Conservation (phyloP, 2,797 vertebrate genomes). For the Ceryle rudis region DNA sequence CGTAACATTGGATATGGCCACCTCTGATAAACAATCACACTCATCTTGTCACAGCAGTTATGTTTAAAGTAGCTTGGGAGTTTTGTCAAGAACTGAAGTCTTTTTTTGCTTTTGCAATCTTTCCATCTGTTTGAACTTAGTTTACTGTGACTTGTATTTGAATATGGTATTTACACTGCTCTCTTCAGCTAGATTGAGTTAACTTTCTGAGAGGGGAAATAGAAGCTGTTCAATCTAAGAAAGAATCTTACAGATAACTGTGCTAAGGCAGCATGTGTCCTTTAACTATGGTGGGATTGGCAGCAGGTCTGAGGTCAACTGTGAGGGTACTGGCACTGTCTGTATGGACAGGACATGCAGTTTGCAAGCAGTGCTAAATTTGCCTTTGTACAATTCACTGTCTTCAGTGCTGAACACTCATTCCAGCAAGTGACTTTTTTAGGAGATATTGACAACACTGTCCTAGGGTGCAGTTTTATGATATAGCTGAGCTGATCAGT, state of each 20-base stretch:
- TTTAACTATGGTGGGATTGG: neutral
- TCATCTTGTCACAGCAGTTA: constrained; percentile 3
- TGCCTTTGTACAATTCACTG: neutral
- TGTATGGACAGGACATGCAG: neutral
- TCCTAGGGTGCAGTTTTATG: neutral
- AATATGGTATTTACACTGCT: neutral
- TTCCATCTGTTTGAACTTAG: neutral
- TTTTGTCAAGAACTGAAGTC: neutral
- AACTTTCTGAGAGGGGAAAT: neutral
- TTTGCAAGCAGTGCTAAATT: neutral
- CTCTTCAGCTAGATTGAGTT: neutral
- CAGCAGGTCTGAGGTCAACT: neutral
- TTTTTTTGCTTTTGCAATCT: neutral
- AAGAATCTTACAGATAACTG: neutral
- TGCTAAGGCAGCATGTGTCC: neutral
- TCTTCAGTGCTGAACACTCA: neutral
- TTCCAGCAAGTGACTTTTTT: neutral
- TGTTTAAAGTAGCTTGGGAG: neutral
- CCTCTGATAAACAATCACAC: neutral
- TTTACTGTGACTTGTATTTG: neutral
- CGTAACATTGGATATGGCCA: neutral
- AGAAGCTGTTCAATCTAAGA: neutral
- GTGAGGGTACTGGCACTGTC: neutral
- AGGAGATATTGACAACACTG: neutral
- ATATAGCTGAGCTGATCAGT: neutral